Base-by-base conservation (phyloP, 2,113 vertebrate genomes). In the Agelaius phoeniceus region DNA sequence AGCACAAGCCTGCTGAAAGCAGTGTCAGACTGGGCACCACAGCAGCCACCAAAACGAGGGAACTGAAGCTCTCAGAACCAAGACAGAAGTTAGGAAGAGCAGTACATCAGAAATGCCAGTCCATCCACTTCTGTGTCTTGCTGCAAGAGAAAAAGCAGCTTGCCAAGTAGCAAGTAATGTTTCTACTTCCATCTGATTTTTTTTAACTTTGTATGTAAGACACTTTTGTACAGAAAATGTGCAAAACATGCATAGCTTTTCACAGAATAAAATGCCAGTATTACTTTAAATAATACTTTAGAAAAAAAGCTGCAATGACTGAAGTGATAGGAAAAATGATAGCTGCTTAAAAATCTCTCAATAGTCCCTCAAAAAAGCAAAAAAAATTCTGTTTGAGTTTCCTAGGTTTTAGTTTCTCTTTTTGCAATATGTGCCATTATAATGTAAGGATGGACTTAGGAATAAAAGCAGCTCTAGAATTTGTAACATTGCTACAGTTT, bases 161-260 rank as follows among this genome's bases (percentile, higher is more conserved):
- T 83, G 37, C 77, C 66, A 66, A 85, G 78, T 13, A 90, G 23
- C 62, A 90, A 84, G 86, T 35, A 73, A 87, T 17, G 35, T 30
- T 87, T 75, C 79, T 76, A 46, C 62, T 85, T 93, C 66, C 69
- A 68, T 59, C 57, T 84, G 61, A 93, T 90, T 93, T 87, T 87
- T 83, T 10, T 23, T 61, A 77, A 82, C 30, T 81, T 54, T n/a
- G 6, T 59, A 83, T 31, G 28, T 43, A 92, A 80, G 37, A 84
- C 27, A 51, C 51, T 83, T 78, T 43, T 35, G 69, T 27, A 39
- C 27, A 68, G 63, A 89, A 96, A 87, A 89, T 61, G n/a, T 91
- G 87, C 48, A 94, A 93, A 93, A 89, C 33, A 57, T 65, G 16
- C 80, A 63, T 59, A 63, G 57, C 51, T 93, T 89, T 79, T 87